Percentiles rank a stretch among this genome's conserved stretches.
phyloP scores from a whole-genome alignment of 2,797 vertebrate genomes.

The Dallia pectoralis region DNA sequence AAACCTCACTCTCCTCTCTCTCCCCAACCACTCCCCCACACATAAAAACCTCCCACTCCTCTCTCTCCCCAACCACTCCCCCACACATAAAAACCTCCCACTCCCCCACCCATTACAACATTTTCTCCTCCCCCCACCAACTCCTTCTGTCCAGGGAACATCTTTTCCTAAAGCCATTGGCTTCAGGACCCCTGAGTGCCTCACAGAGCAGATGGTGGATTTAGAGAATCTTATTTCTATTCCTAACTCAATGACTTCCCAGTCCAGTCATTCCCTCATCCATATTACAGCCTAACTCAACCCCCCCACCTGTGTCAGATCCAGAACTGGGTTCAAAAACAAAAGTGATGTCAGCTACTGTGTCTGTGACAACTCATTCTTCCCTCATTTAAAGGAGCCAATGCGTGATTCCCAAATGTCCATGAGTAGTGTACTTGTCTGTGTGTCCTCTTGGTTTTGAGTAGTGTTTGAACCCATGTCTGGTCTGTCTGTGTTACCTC shows the following conservation, averaged over 20 bases:
- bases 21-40: background rate
- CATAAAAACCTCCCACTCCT: no score
- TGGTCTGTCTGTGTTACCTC: no score
- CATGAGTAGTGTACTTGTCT: no score
- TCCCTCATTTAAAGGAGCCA: background rate
- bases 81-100: background rate
- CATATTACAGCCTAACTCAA: background rate
- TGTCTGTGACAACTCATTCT: background rate
- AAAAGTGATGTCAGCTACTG: background rate
- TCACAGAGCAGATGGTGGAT: constrained; percentile 44
- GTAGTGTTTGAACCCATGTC: no score
- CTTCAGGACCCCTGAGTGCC: background rate
- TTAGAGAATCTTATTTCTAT: constrained; percentile 4
- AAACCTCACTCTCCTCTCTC: no score
- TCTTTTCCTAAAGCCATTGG: background rate
- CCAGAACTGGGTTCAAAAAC: background rate
- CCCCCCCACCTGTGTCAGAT: background rate
- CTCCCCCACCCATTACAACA: background rate
- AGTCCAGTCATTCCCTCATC: background rate
- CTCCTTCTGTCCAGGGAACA: background rate
- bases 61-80: background rate
- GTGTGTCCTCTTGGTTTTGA: no score
- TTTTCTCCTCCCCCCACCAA: background rate
- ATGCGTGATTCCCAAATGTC: background rate
- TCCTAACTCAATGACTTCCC: background rate